phyloP scores from a whole-genome alignment of 2,888 invertebrate genomes.

The Coenonympha arcania region DNA sequence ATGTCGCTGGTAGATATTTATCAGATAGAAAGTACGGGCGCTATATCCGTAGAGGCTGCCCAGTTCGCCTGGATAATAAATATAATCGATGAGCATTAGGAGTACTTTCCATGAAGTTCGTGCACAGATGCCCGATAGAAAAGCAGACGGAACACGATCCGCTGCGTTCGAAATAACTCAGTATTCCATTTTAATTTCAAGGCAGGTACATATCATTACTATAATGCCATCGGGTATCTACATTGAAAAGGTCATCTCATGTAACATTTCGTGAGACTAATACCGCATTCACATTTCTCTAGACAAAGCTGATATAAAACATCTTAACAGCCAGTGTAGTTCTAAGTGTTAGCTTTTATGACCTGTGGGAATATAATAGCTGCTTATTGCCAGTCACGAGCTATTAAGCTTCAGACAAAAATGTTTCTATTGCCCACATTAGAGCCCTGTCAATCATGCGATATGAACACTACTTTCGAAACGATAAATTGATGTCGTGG shows the following conservation, averaged over 20 bases:
- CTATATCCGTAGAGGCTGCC: slow-evolving; percentile 37
- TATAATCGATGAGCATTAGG: slow-evolving; percentile 38
- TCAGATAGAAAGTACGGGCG: slow-evolving; percentile 64
- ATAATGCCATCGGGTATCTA: slow-evolving; percentile 25
- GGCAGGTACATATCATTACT: slow-evolving; percentile 27
- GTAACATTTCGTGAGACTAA: slow-evolving; percentile 21
- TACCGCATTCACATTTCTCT: slow-evolving; percentile 21
- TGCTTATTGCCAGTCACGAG: slow-evolving; percentile 14
- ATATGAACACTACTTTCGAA: slow-evolving; percentile 53
- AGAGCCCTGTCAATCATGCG: slow-evolving; percentile 49
- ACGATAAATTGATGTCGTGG: slow-evolving; percentile 60
- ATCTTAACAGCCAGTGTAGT: slow-evolving; percentile 8
- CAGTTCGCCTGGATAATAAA: slow-evolving; percentile 43
- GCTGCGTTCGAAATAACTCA: slow-evolving; percentile 45
- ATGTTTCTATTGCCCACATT: slow-evolving; percentile 35
- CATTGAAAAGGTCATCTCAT: slow-evolving; percentile 25
- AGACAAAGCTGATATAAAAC: slow-evolving; percentile 8
- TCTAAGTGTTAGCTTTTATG: too few species aligned
- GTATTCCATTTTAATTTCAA: slow-evolving; percentile 38
- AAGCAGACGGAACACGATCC: slow-evolving; percentile 59
- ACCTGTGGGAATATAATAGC: slow-evolving; percentile 10
- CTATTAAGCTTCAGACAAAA: slow-evolving; percentile 34
- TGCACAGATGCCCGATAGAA: slow-evolving; percentile 61
- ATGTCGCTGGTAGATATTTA: slow-evolving; percentile 42
- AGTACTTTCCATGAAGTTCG: slow-evolving; percentile 36